Conservation (phyloP, 2,888 invertebrate genomes). For the Punctoribates punctum region DNA sequence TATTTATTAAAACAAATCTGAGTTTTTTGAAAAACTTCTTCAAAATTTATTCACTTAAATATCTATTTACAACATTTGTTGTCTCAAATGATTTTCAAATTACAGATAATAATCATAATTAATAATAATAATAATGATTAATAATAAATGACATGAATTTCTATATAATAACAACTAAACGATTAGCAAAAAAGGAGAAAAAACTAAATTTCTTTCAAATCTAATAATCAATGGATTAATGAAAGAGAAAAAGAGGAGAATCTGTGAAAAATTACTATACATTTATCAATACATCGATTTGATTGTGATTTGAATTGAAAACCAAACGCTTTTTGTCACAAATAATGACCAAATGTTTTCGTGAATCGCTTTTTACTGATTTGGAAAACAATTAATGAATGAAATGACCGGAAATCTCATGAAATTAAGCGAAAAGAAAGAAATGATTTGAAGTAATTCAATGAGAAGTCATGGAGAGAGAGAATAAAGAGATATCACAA, state of each 20-base stretch:
- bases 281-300: not conserved
- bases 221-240: not conserved
- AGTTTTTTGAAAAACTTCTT: slow-evolving; percentile 7
- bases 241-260: not conserved
- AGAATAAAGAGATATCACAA: slow-evolving; percentile 6
- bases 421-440: too few species aligned
- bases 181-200: not conserved
- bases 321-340: too few species aligned
- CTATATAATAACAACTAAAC: slow-evolving; percentile 12
- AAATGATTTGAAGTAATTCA: too few species aligned
- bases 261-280: slow-evolving; percentile 1
- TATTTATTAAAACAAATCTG: not conserved
- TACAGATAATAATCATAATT: not conserved
- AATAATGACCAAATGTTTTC: too few species aligned
- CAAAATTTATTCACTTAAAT: slow-evolving; percentile 20
- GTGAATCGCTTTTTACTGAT: not conserved
- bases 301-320: not conserved
- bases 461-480: slow-evolving; percentile 9
- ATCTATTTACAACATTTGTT: slow-evolving; percentile 13
- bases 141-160: not conserved
- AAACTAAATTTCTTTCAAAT: not conserved
- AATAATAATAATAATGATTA: slow-evolving; percentile 18
- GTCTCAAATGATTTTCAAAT: not conserved
- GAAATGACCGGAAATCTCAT: not conserved
- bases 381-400: not conserved